Conservation (phyloP, 2,797 vertebrate species). For the Synanceia verrucosa region DNA sequence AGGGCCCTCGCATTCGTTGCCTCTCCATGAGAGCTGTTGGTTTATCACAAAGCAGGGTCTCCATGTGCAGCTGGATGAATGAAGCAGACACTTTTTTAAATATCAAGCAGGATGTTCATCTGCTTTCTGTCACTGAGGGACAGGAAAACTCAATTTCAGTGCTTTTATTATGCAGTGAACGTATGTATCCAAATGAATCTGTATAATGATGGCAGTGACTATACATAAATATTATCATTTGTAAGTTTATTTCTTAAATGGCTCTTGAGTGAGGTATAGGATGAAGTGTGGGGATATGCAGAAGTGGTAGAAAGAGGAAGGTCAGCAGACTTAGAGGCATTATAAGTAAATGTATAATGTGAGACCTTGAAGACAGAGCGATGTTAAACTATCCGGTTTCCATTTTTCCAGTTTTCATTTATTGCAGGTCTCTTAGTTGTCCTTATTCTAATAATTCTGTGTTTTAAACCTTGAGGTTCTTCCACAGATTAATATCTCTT, state of each 20-base stretch:
- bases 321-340: background rate
- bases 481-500: slow-evolving; percentile 16
- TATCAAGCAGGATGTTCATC: slow-evolving; percentile 22
- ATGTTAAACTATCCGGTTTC: background rate
- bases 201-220: no score
- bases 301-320: background rate
- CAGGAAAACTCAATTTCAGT: background rate
- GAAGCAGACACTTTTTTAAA: slow-evolving; percentile 22
- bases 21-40: slow-evolving; percentile 5
- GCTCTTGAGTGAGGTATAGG: background rate
- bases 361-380: slow-evolving; percentile 1
- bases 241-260: no score
- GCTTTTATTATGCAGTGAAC: no score
- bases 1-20: slow-evolving; percentile 17
- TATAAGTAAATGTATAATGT: background rate
- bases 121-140: background rate
- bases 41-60: slow-evolving; percentile 15
- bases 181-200: no score
- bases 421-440: background rate
- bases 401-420: background rate
- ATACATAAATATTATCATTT: no score
- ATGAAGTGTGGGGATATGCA: background rate
- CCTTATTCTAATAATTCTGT: slow-evolving; percentile 6
- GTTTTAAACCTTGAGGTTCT: slow-evolving; percentile 36
- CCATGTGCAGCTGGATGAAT: slow-evolving; percentile 10